These are phyloP conservation scores for Candidula unifasciata DNA, from an alignment of 2,888 invertebrate genomes.

Conservation along the genomic window DNA sequence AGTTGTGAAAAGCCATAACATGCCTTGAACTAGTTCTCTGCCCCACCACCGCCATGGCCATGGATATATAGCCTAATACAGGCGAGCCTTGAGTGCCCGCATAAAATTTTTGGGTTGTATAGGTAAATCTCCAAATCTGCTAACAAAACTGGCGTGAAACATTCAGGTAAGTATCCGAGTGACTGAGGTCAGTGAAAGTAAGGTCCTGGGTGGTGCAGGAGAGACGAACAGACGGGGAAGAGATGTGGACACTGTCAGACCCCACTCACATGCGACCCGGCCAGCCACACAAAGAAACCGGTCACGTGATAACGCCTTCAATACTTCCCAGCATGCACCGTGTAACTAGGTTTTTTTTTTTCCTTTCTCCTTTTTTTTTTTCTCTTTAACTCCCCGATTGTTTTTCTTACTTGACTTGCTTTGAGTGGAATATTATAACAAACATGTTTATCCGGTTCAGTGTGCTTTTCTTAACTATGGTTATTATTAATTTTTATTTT, in stretches of 20 bases:
- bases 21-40: constrained; percentile 84
- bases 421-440: too few relatives aligned
- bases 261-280: constrained; percentile 76
- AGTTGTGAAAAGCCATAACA: constrained; percentile 81
- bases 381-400: too few relatives aligned
- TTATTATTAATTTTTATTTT: too few relatives aligned
- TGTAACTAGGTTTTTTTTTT: constrained; percentile 43
- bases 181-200: not conserved
- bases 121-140: not conserved
- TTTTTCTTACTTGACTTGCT: too few relatives aligned
- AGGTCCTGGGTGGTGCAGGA: constrained; percentile 19
- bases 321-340: constrained; percentile 69
- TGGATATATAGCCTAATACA: constrained; percentile 55
- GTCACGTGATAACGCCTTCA: constrained; percentile 76
- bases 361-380: too few relatives aligned
- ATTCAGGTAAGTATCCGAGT: constrained; percentile 13
- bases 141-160: not conserved
- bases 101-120: constrained; percentile 55
- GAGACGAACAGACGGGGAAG: constrained; percentile 57
- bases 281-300: constrained; percentile 76
- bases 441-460: too few relatives aligned
- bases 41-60: constrained; percentile 87
- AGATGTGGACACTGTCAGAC: constrained; percentile 62
- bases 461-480: too few relatives aligned
- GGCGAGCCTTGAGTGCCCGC: constrained; percentile 60